Conservation (phyloP, 2,797 vertebrate species). For the Poeciliopsis presidionis region DNA sequence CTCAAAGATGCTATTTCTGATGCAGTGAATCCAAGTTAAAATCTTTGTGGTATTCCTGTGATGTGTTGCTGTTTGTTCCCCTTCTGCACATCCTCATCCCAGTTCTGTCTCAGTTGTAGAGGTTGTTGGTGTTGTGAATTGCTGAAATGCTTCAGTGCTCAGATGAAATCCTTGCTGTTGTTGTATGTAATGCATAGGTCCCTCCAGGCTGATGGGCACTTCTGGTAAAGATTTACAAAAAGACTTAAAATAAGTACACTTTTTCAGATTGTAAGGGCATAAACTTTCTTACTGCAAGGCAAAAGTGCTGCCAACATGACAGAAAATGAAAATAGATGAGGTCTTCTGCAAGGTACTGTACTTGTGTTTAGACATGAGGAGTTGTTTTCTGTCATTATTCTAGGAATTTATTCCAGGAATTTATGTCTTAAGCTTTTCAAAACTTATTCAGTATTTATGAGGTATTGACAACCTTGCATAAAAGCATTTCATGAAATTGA, state of each 20-base stretch:
- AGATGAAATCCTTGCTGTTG: background rate
- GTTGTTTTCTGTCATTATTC: background rate
- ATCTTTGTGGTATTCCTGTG: background rate
- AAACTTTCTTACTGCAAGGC: background rate
- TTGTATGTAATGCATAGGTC: background rate
- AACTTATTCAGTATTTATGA: background rate
- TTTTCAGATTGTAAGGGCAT: background rate
- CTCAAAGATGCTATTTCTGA: background rate
- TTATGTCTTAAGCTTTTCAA: background rate
- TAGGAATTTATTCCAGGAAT: background rate
- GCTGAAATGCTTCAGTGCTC: background rate
- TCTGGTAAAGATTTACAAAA: background rate
- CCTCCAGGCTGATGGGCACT: background rate
- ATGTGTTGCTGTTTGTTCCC: constrained; percentile 1
- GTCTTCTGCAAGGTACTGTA: background rate
- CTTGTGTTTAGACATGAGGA: background rate
- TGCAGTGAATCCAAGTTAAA: background rate
- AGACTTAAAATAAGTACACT: background rate
- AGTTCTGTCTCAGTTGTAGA: background rate
- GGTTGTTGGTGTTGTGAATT: background rate
- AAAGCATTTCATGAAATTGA: background rate
- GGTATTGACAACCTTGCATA: background rate
- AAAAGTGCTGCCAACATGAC: background rate
- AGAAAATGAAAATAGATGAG: background rate
- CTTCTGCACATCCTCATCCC: background rate